phyloP scores from a whole-genome alignment of 2,888 invertebrate species.

The Tortricodes alternella region DNA sequence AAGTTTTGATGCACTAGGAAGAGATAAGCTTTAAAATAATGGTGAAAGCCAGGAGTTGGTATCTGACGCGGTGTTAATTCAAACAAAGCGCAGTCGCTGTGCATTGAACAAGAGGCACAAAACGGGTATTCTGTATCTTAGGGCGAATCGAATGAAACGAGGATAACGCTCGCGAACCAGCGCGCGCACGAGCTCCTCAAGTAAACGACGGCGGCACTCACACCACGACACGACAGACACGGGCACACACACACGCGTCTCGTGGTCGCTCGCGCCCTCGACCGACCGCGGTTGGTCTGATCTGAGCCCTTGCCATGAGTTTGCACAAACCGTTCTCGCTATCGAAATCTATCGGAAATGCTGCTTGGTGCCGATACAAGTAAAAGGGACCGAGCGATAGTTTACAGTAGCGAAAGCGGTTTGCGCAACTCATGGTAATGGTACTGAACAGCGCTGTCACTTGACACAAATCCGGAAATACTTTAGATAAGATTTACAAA shows the following conservation, averaged over 20 bases:
- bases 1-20: no score
- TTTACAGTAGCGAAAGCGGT: no score
- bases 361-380: no score
- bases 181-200: slow-evolving; percentile 98
- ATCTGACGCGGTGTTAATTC: background rate
- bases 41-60: slow-evolving; percentile 3
- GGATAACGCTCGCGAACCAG: slow-evolving; percentile 98
- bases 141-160: slow-evolving; percentile 96
- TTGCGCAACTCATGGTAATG: no score
- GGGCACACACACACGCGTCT: slow-evolving; percentile 52
- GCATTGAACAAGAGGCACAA: slow-evolving; percentile 55
- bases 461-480: slow-evolving; percentile 17
- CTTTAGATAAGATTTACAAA: slow-evolving; percentile 24
- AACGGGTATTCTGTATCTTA: slow-evolving; percentile 68
- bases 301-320: no score
- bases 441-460: slow-evolving; percentile 17
- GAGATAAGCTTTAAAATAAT: background rate
- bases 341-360: no score
- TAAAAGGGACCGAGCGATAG: no score
- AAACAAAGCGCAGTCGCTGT: slow-evolving; percentile 53
- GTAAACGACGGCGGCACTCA: slow-evolving; percentile 83
- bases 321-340: no score
- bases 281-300: background rate
- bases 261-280: slow-evolving; percentile 53
- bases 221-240: slow-evolving; percentile 44